phyloP scores from a whole-genome alignment of 2,888 invertebrate genomes.

The Chelonus formosanus region DNA sequence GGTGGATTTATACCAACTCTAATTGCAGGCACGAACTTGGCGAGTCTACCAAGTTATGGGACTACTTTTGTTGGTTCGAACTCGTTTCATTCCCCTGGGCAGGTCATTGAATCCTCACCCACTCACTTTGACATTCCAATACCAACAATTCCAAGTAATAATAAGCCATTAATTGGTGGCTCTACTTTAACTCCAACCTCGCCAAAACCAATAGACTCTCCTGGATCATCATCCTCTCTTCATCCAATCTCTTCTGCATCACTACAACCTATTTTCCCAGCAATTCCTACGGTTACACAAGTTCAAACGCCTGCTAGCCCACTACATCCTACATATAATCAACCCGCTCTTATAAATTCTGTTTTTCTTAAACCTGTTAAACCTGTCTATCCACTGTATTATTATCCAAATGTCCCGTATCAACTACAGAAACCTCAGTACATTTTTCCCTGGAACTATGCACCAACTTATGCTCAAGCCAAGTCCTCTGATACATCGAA shows the following conservation, averaged over 20 bases:
- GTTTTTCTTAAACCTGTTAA: slow-evolving; percentile 56
- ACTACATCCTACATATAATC: slow-evolving; percentile 52
- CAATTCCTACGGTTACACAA: slow-evolving; percentile 34
- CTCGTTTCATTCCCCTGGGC: slow-evolving; percentile 17
- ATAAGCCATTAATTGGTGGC: slow-evolving; percentile 41
- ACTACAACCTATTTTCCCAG: slow-evolving; percentile 34
- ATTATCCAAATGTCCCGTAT: slow-evolving; percentile 51
- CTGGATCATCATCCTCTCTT: slow-evolving; percentile 16
- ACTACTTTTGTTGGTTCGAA: slow-evolving; percentile 27
- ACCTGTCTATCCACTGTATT: slow-evolving; percentile 55
- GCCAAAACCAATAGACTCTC: slow-evolving; percentile 28
- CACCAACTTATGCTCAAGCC: slow-evolving; percentile 50
- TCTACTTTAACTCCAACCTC: slow-evolving; percentile 31
- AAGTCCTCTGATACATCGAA: slow-evolving; percentile 52
- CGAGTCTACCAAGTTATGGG: slow-evolving; percentile 46
- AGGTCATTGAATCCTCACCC: slow-evolving; percentile 42
- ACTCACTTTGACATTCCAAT: slow-evolving; percentile 59
- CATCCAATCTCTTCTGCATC: slow-evolving; percentile 25
- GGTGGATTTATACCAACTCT: slow-evolving; percentile 55
- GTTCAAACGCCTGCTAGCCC: slow-evolving; percentile 39
- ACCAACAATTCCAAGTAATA: slow-evolving; percentile 41
- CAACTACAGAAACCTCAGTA: slow-evolving; percentile 51
- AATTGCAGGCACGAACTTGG: slow-evolving; percentile 45
- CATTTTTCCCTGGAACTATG: slow-evolving; percentile 56
- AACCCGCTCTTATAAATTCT: slow-evolving; percentile 48